Evolutionary conservation across 2,113 vertebrate genomes (phyloP).

Genomic region (Alligator mississippiensis): DNA sequence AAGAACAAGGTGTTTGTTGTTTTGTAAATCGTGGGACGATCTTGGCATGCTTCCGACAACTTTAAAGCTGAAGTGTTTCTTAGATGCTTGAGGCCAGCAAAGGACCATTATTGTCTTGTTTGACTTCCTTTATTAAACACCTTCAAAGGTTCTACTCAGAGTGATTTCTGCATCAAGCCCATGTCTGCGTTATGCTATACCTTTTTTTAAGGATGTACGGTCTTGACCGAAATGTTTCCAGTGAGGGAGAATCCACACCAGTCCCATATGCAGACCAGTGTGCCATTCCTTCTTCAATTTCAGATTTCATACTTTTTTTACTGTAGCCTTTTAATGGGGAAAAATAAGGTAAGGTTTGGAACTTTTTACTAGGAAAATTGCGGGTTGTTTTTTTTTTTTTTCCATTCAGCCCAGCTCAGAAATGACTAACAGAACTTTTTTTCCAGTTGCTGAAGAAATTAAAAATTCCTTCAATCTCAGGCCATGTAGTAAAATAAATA

Average conservation of each 20-base stretch:
- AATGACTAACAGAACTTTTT: not conserved
- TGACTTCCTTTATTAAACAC: not conserved
- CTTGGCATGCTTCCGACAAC: not conserved
- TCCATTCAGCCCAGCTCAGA: not conserved
- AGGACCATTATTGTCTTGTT: not conserved
- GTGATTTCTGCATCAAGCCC: not conserved
- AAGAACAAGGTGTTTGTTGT: not conserved
- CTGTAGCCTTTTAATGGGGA: not conserved
- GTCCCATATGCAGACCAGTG: not conserved
- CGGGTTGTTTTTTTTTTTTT: not conserved
- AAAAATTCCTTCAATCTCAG: not conserved
- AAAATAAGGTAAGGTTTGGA: not conserved
- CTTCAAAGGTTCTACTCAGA: not conserved
- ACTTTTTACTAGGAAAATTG: not conserved
- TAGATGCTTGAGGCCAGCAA: not conserved
- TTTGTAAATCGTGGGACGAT: not conserved
- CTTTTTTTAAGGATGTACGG: not conserved
- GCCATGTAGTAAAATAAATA: constrained; percentile 77
- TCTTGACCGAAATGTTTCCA: not conserved
- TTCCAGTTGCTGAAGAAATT: not conserved
- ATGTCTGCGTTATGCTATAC: not conserved
- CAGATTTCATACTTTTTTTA: not conserved
- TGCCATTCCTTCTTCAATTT: not conserved
- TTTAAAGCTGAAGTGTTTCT: not conserved
- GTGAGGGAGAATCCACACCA: not conserved